Conservation (phyloP, 2,113 vertebrate genomes). For the Rattus norvegicus region DNA sequence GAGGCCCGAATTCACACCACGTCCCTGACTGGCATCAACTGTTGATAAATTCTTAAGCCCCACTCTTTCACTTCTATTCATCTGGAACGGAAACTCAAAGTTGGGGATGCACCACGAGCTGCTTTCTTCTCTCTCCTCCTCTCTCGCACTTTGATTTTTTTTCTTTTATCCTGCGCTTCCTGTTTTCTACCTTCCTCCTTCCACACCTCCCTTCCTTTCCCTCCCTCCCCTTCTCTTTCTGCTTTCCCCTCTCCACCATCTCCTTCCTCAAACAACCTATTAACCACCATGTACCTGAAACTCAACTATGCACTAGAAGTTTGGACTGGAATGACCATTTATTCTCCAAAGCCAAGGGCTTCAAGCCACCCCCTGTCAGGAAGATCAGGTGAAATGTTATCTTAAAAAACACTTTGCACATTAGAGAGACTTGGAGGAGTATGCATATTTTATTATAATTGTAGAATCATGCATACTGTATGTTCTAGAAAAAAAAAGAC, state of each 20-base stretch:
- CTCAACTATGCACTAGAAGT: background rate
- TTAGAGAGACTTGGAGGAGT: background rate
- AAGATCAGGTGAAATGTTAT: background rate
- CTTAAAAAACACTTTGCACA: background rate
- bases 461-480: background rate
- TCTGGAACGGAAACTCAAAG: background rate
- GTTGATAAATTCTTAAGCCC: background rate
- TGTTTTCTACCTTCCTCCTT: too few species aligned
- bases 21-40: background rate
- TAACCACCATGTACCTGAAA: background rate
- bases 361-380: background rate
- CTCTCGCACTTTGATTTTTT: too few species aligned
- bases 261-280: background rate
- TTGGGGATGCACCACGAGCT: fast-evolving
- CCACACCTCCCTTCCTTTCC: too few species aligned
- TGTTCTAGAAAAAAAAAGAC: background rate
- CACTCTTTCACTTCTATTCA: background rate
- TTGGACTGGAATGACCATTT: background rate
- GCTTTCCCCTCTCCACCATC: background rate
- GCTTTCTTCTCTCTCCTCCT: background rate
- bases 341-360: background rate
- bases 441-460: background rate
- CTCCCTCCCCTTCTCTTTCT: background rate
- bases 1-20: fast-evolving
- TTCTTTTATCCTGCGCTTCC: background rate